Evolutionary conservation across 2,113 vertebrate species (phyloP).

Genomic region (Miniopterus natalensis): DNA sequence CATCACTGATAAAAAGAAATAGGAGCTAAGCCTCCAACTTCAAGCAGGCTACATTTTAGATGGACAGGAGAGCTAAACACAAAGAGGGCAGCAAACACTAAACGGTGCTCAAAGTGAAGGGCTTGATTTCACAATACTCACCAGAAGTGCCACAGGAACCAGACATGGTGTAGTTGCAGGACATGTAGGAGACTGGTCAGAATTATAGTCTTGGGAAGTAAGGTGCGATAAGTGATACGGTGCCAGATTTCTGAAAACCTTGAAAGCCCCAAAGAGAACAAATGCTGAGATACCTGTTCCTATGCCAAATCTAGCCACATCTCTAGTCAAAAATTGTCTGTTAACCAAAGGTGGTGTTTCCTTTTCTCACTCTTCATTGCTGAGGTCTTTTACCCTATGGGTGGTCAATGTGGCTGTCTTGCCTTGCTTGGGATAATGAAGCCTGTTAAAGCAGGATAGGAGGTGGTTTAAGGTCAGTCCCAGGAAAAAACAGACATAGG

Average conservation of each 20-base stretch:
- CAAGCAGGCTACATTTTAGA: background rate
- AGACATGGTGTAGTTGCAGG: background rate
- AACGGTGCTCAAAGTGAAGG: background rate
- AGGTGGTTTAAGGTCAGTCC: background rate
- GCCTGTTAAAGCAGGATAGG: background rate
- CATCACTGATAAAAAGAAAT: background rate
- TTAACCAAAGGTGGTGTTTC: background rate
- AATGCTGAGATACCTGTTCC: background rate
- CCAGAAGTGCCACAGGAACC: background rate
- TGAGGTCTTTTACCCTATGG: background rate
- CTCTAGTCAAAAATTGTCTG: background rate
- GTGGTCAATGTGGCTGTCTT: background rate
- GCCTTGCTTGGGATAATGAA: background rate
- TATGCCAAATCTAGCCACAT: background rate
- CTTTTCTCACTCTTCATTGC: background rate
- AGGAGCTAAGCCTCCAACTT: background rate
- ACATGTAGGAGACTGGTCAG: background rate
- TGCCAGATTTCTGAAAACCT: slow-evolving; percentile 17
- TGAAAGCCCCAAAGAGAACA: slow-evolving; percentile 7
- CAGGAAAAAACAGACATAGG: background rate
- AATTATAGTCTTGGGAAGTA: background rate
- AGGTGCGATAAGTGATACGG: background rate
- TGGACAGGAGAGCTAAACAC: background rate
- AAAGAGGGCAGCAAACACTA: background rate
- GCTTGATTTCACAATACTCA: background rate